phyloP scores from a whole-genome alignment of 2,888 invertebrate genomes.

The Hemicrepidius hirtus region DNA sequence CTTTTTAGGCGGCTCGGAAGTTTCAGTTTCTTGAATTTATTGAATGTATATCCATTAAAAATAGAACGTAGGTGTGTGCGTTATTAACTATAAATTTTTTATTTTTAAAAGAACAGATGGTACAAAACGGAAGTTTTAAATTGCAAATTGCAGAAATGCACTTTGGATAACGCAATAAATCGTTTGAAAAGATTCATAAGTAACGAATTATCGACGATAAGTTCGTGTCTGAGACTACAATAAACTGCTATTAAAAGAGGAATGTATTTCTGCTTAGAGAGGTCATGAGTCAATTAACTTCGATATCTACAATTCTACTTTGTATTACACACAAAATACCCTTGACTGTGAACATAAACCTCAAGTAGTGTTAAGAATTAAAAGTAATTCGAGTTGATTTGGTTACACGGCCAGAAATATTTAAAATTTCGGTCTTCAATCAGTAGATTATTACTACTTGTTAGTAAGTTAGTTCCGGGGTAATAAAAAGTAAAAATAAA shows the following conservation, averaged over 20 bases:
- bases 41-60: neutral
- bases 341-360: neutral
- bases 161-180: constrained; percentile 12
- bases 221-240: constrained; percentile 31
- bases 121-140: neutral
- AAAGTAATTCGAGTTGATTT: constrained; percentile 5
- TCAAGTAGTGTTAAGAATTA: neutral
- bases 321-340: constrained; percentile 7
- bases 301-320: constrained; percentile 26
- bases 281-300: constrained; percentile 33
- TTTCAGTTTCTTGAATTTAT: neutral
- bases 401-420: neutral
- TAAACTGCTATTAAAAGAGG: constrained; percentile 32
- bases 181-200: constrained; percentile 6
- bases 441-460: constrained; percentile 1
- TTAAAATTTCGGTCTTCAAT: neutral
- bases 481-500: constrained; percentile 16
- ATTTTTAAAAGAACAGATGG: neutral
- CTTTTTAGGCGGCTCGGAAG: neutral
- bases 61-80: constrained; percentile 2
- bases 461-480: neutral
- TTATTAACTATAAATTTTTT: neutral
- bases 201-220: constrained; percentile 11
- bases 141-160: constrained; percentile 12
- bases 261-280: constrained; percentile 32